phyloP scores from a whole-genome alignment of 2,113 vertebrate genomes.

The Epinephelus lanceolatus region DNA sequence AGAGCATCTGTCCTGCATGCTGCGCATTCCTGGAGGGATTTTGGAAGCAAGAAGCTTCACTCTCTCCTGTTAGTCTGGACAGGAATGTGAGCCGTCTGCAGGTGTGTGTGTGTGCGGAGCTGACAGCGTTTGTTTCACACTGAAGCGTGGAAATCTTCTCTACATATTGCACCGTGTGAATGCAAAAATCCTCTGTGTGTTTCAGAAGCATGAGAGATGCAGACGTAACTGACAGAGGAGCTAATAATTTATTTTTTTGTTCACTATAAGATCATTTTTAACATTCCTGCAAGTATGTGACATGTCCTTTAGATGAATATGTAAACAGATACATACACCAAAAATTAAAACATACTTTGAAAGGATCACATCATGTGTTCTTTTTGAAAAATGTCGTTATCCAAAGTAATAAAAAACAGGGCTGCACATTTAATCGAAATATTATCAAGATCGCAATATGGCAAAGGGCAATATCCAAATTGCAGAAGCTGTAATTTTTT shows the following conservation, averaged over 20 bases:
- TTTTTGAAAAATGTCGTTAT: background rate
- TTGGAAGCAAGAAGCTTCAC: conserved; percentile 49
- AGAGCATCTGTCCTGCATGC: conserved; percentile 40
- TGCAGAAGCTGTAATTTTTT: background rate
- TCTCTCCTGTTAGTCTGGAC: conserved; percentile 49
- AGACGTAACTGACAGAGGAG: background rate
- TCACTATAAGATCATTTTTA: background rate
- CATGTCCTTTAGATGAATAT: background rate
- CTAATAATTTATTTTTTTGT: background rate
- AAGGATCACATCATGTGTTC: background rate
- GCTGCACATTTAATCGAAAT: too few species aligned
- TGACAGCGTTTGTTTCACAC: conserved; percentile 68
- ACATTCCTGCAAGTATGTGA: conserved; percentile 30
- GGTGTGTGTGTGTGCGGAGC: conserved; percentile 53
- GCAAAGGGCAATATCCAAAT: background rate
- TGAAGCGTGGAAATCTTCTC: conserved; percentile 45
- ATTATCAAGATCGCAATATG: too few species aligned
- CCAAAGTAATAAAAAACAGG: too few species aligned
- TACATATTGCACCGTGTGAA: background rate
- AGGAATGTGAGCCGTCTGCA: conserved; percentile 73
- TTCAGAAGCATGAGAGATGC: background rate
- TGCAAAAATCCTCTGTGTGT: background rate
- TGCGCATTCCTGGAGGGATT: conserved; percentile 71
- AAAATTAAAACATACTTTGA: too few species aligned
- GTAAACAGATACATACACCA: too few species aligned